A percentile compares a stretch with the other conserved stretches of the same genome.
These are phyloP conservation scores for Chrosomus eos DNA, from an alignment of 2,797 vertebrate genomes.

Conservation along the genomic window DNA sequence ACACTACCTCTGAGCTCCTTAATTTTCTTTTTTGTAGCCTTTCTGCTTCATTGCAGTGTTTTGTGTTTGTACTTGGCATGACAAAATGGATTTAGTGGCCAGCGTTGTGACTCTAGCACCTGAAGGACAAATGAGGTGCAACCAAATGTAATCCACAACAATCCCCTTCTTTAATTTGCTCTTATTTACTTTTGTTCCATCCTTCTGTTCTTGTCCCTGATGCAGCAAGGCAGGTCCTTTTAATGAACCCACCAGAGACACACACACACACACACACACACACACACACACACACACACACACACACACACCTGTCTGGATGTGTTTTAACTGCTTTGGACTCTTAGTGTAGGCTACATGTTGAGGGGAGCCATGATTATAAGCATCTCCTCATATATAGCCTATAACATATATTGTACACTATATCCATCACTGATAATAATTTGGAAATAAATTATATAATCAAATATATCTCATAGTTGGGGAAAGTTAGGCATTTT, in stretches of 20 bases:
- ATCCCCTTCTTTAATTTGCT: constrained; percentile 5
- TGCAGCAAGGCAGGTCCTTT: constrained; percentile 26
- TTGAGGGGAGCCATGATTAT: background rate
- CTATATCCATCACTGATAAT: background rate
- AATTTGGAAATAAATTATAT: background rate
- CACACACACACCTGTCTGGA: constrained; percentile 15
- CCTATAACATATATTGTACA: background rate
- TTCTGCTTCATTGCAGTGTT: background rate
- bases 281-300: background rate
- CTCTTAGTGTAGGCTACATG: background rate
- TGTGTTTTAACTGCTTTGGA: background rate
- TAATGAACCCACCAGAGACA: constrained; percentile 40
- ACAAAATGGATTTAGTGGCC: constrained; percentile 37
- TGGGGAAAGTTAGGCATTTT: too few relatives aligned
- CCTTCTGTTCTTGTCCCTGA: constrained; percentile 13
- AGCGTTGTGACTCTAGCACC: constrained; percentile 33
- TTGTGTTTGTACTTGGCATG: constrained; percentile 38
- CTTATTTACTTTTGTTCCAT: background rate
- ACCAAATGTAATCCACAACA: constrained; percentile 1
- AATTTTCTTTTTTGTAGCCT: background rate
- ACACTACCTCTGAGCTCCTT: background rate
- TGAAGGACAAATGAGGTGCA: constrained; percentile 42
- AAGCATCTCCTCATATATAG: background rate
- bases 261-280: background rate
- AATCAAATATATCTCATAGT: background rate